A percentile compares a stretch with the other conserved stretches of the same genome.
phyloP scores from a whole-genome alignment of 2,888 invertebrate species.

The Callimorpha dominula region DNA sequence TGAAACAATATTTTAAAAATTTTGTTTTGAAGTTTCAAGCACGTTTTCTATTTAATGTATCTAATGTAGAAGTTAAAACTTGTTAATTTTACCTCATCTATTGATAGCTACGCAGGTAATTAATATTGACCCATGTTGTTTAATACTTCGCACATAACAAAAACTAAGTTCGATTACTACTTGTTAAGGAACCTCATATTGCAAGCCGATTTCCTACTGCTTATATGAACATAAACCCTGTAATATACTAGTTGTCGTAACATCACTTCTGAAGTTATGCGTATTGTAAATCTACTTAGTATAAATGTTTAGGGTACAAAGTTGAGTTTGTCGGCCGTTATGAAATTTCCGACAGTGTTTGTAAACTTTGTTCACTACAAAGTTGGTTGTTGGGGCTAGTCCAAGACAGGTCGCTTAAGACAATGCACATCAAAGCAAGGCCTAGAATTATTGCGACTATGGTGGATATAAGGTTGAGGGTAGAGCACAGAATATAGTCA shows the following conservation, averaged over 20 bases:
- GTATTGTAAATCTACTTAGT: constrained; percentile 56
- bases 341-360: constrained; percentile 76
- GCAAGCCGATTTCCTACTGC: neutral
- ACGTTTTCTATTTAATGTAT: neutral
- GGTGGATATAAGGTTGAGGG: constrained; percentile 2
- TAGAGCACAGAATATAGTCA: neutral
- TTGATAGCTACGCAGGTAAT: neutral
- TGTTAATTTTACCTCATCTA: neutral
- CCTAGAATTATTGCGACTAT: constrained; percentile 51
- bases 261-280: constrained; percentile 33
- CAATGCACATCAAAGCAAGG: constrained; percentile 63
- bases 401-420: constrained; percentile 61
- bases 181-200: neutral
- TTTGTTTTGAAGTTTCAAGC: neutral
- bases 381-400: constrained; percentile 57
- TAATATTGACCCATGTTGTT: neutral
- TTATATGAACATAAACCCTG: neutral
- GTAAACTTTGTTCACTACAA: constrained; percentile 69
- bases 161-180: no score
- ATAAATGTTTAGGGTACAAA: constrained; percentile 60
- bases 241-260: constrained; percentile 18
- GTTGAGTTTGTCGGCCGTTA: constrained; percentile 63
- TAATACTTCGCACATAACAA: no score
- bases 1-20: neutral
- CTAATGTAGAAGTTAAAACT: neutral